A percentile compares a stretch with the other conserved stretches of the same genome.
Evolutionary conservation across 2,113 vertebrate species (phyloP).

Genomic region (Hypomesus transpacificus): DNA sequence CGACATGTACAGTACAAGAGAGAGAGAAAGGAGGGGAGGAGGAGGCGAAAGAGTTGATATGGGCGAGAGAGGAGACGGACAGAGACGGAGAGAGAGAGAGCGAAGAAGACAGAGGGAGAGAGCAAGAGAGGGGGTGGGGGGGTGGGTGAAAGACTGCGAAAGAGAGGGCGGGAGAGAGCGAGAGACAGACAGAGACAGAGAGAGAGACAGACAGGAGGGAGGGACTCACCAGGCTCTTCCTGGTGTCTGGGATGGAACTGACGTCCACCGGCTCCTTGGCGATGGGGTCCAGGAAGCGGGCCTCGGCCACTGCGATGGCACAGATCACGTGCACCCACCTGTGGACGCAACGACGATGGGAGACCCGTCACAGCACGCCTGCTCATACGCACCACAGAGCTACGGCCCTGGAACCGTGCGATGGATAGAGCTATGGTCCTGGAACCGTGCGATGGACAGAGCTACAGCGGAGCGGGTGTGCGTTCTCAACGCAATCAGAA

Average conservation of each 20-base stretch:
- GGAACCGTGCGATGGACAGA: too few relatives aligned
- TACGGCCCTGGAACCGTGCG: too few relatives aligned
- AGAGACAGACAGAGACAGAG: not conserved
- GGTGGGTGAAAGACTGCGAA: not conserved
- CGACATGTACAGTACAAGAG: too few relatives aligned
- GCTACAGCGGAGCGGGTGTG: too few relatives aligned
- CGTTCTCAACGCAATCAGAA: too few relatives aligned
- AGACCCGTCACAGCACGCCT: too few relatives aligned
- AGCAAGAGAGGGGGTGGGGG: not conserved
- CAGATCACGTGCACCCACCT: conserved; percentile 97
- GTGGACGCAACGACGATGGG: conserved; percentile 17
- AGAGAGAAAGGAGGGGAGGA: not conserved
- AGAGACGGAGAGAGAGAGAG: not conserved
- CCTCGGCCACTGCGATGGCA: conserved; percentile 89
- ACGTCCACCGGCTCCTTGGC: conserved; percentile 91
- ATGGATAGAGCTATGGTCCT: too few relatives aligned
- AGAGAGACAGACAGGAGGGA: not conserved
- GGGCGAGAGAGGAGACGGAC: not conserved
- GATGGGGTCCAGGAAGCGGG: conserved; percentile 81
- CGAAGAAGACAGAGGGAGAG: not conserved
- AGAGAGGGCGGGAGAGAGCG: not conserved
- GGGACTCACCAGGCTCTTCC: conserved; percentile 86
- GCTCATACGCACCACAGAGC: too few relatives aligned
- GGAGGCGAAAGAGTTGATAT: conserved; percentile 4
- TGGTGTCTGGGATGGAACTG: conserved; percentile 83